Percentiles rank a stretch among this genome's conserved stretches.
Conservation (phyloP, 2,797 vertebrate genomes). For the Cottoperca gobio region DNA sequence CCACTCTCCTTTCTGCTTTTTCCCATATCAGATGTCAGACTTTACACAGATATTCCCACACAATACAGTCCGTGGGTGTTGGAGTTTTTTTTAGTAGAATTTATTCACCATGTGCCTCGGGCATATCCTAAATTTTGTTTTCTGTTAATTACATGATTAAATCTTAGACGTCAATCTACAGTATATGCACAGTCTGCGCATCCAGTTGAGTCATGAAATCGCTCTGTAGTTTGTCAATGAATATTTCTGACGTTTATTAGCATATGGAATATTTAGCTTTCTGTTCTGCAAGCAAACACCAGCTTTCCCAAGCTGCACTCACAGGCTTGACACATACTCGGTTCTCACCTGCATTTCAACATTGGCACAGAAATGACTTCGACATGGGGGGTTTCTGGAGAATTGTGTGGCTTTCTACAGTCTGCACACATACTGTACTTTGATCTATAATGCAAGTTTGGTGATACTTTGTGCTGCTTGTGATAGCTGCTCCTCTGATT, state of each 20-base stretch:
- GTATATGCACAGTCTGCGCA: not conserved
- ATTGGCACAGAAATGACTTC: conserved; percentile 48
- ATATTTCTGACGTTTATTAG: conserved; percentile 28
- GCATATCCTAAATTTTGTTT: conserved; percentile 26
- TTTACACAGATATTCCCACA: conserved; percentile 59
- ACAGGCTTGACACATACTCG: conserved; percentile 27
- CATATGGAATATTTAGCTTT: conserved; percentile 30
- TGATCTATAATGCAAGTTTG: conserved; percentile 76
- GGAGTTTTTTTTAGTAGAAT: not conserved
- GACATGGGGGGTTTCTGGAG: conserved; percentile 33
- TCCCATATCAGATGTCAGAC: conserved; percentile 65
- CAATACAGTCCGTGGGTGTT: conserved; percentile 47
- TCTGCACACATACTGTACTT: conserved; percentile 66
- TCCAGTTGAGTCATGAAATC: conserved; percentile 13
- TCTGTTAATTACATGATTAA: conserved; percentile 10
- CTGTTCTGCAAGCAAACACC: conserved; percentile 32
- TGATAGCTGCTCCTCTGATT: conserved; percentile 53
- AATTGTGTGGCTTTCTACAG: conserved; percentile 43
- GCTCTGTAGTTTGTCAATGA: conserved; percentile 32
- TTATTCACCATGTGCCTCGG: conserved; percentile 33
- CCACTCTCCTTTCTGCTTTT: conserved; percentile 37
- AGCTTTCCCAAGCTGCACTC: conserved; percentile 12
- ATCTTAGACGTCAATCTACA: not conserved
- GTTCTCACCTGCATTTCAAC: conserved; percentile 52
- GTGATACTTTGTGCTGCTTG: conserved; percentile 65